Base-by-base conservation (phyloP, 2,113 vertebrate genomes). In the Noctilio leporinus region DNA sequence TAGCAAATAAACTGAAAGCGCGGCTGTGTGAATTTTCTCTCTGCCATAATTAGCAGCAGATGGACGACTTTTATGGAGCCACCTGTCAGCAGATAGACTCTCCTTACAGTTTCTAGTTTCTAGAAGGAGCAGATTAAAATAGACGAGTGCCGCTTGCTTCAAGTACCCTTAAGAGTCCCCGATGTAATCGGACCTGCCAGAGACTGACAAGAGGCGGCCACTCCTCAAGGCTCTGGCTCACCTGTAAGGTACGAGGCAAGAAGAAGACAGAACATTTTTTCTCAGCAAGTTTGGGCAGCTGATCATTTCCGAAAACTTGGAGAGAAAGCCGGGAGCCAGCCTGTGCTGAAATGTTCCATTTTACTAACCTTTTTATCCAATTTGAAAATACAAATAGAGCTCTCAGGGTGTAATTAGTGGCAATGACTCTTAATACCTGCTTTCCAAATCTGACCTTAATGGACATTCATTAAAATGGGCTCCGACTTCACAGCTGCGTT, bases 331-430 rank as follows among this genome's bases (percentile, higher is more conserved):
- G 1, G 84, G 94, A 97, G 95, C 65, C 93, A 91, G 95, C 45
- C 95, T 94, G 90, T 86, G 95, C 95, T 91, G 90, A 97, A 97
- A 95, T 24, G 45, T 95, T 95, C 96, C 96, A 95, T 97, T 97
- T 97, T 96, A 95, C 96, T 95, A 96, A 97, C 96, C 83, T 96
- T 97, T 96, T 97, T 97, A 97, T 97, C 96, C 97, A 96, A 97
- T 96, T 97, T 96, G 90, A 93, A 97, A 97, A 97, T 95, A 97
- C 97, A 97, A 97, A 97, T 96, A 97, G 97, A 97, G 95, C 95
- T 96, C 97, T 97, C 94, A 94, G 96, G 94, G 96, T 93, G 91
- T 97, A 96, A 97, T 97, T 97, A 97, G 95, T 72, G 19, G 94
- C 95, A 83, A 94, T 88, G 96, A 95, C 96, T 97, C 96, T 95